Conservation (phyloP, 2,113 vertebrate genomes). For the Passer montanus region DNA sequence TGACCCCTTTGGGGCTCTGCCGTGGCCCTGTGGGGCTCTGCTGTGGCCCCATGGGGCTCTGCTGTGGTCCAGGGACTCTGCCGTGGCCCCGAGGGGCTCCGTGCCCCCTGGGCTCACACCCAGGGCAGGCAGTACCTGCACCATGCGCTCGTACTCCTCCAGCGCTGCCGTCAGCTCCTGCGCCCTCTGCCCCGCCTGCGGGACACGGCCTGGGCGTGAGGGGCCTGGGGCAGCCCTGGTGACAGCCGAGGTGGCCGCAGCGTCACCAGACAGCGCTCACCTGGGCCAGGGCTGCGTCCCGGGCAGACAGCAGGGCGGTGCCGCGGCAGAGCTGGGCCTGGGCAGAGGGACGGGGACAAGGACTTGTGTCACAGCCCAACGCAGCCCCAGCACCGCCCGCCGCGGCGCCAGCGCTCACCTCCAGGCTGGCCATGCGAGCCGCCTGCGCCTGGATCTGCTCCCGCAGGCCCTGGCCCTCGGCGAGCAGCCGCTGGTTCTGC, state of each 20-base stretch:
- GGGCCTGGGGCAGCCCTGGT: not conserved
- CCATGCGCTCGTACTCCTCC: not conserved
- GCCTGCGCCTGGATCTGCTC: not conserved
- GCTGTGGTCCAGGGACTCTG: too few relatives aligned
- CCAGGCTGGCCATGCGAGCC: not conserved
- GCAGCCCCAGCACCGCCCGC: fast-evolving
- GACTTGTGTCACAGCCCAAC: not conserved
- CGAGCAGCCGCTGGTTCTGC: not conserved
- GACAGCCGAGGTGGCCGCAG: not conserved
- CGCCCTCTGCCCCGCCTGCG: not conserved
- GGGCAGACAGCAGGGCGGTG: not conserved
- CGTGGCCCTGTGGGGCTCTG: too few relatives aligned
- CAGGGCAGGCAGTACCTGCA: not conserved
- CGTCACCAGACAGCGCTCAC: not conserved
- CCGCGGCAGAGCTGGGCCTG: not conserved
- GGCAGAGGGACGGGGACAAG: not conserved
- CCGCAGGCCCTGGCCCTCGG: not conserved
- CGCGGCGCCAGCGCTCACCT: not conserved
- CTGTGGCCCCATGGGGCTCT: too few relatives aligned
- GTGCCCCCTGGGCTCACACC: not conserved
- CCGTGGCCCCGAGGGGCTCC: too few relatives aligned
- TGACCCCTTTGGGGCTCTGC: too few relatives aligned
- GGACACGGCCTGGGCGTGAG: not conserved
- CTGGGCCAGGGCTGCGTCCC: not conserved
- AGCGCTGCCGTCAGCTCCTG: not conserved